Evolutionary conservation across 2,113 vertebrate genomes (phyloP).

Genomic region (Micronycteris hirsuta): DNA sequence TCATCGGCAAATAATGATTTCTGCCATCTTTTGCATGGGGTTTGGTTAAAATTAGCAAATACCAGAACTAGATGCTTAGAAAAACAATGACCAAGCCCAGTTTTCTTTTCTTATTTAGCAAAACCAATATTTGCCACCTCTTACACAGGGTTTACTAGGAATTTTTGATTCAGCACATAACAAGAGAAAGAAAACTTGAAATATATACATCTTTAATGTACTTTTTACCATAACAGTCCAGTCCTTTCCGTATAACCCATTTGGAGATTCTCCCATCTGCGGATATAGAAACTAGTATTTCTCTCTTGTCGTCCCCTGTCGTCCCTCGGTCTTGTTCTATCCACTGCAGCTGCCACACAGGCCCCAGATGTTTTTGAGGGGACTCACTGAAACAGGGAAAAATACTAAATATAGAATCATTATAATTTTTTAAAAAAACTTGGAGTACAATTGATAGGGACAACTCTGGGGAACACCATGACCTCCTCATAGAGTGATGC

Average conservation of each 20-base stretch:
- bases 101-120: background rate
- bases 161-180: background rate
- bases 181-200: background rate
- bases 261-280: slow-evolving; percentile 88
- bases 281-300: slow-evolving; percentile 87
- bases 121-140: background rate
- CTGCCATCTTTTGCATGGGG: background rate
- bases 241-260: slow-evolving; percentile 87
- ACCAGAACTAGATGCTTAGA: background rate
- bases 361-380: slow-evolving; percentile 82
- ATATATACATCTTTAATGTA: background rate
- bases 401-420: background rate
- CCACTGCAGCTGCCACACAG: slow-evolving; percentile 93
- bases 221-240: slow-evolving; percentile 86
- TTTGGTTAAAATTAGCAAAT: background rate
- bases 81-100: background rate
- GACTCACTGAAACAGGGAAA: slow-evolving; percentile 80
- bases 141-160: background rate
- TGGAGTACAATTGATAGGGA: background rate
- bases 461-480: background rate
- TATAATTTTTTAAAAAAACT: background rate
- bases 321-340: slow-evolving; percentile 79
- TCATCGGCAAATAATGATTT: background rate
- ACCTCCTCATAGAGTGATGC: background rate
- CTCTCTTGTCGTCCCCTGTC: slow-evolving; percentile 81